A percentile compares a stretch with the other conserved stretches of the same genome.
These are phyloP conservation scores for Edolisoma coerulescens DNA, from an alignment of 2,113 vertebrate genomes.

Conservation along the genomic window DNA sequence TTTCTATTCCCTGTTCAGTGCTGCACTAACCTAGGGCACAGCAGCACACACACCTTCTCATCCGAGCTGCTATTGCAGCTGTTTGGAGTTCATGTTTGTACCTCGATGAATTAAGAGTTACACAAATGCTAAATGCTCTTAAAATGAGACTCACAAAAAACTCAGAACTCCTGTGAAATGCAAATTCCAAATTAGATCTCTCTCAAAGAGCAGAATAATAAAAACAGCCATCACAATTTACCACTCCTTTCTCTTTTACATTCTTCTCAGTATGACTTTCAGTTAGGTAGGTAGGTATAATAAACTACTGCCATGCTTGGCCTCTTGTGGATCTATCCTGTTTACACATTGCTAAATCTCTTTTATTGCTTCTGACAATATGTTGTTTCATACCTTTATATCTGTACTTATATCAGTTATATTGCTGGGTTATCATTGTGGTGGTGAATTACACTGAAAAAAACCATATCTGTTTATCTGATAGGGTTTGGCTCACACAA, in stretches of 20 bases:
- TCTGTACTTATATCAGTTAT: conserved; percentile 21
- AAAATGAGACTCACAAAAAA: not conserved
- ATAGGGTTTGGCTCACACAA: not conserved
- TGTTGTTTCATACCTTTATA: conserved; percentile 50
- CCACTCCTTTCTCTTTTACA: conserved; percentile 23
- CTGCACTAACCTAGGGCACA: not conserved
- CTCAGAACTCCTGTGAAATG: not conserved
- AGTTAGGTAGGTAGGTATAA: not conserved
- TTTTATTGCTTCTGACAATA: conserved; percentile 57
- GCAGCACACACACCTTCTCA: not conserved
- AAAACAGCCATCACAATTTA: conserved; percentile 30
- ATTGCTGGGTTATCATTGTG: conserved; percentile 3
- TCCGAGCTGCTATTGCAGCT: not conserved
- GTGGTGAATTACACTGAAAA: conserved; percentile 31
- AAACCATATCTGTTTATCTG: not conserved
- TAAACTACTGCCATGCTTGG: conserved; percentile 16
- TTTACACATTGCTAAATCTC: conserved; percentile 44
- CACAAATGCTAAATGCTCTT: not conserved
- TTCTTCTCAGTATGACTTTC: conserved; percentile 20
- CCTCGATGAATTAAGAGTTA: not conserved
- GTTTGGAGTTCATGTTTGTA: not conserved
- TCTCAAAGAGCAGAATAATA: conserved; percentile 14
- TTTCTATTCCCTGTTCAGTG: not conserved
- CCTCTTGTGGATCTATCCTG: conserved; percentile 49
- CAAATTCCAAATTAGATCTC: not conserved